Percentiles rank a stretch among this genome's conserved stretches.
Conservation (phyloP, 2,888 invertebrate genomes). For the Thera obeliscata region DNA sequence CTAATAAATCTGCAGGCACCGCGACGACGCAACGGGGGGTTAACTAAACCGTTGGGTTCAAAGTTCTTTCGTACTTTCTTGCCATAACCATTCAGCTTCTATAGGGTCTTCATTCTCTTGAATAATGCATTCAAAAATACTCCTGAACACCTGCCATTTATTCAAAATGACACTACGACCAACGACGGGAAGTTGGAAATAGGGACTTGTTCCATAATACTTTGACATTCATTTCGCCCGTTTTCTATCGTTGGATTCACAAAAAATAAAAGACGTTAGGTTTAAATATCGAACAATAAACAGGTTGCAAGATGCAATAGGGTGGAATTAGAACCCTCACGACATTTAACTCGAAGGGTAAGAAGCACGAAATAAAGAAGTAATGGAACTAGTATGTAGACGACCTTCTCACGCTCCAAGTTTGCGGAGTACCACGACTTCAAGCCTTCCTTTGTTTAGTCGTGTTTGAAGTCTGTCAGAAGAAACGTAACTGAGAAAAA, state of each 20-base stretch:
- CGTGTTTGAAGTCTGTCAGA: too few species aligned
- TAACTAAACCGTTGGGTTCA: slow-evolving; percentile 22
- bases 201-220: not conserved
- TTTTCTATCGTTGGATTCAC: not conserved
- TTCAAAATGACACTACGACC: not conserved
- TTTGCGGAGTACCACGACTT: too few species aligned
- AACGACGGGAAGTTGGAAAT: too few species aligned
- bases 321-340: slow-evolving; percentile 21
- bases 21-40: slow-evolving; percentile 10
- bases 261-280: slow-evolving; percentile 15
- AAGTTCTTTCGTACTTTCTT: slow-evolving; percentile 17
- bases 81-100: not conserved
- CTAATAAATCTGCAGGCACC: slow-evolving; percentile 15
- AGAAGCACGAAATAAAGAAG: too few species aligned
- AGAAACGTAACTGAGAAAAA: too few species aligned
- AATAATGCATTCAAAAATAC: not conserved
- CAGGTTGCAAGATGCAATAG: slow-evolving; percentile 19
- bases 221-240: not conserved
- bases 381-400: too few species aligned
- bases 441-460: too few species aligned
- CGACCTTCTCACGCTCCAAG: too few species aligned
- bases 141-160: not conserved
- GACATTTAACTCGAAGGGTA: slow-evolving; percentile 28
- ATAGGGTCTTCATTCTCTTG: not conserved
- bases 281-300: slow-evolving; percentile 19